Percentiles rank a stretch among this genome's conserved stretches.
Conservation (phyloP, 1,140 invertebrate species). For the Hycleus cichorii region DNA sequence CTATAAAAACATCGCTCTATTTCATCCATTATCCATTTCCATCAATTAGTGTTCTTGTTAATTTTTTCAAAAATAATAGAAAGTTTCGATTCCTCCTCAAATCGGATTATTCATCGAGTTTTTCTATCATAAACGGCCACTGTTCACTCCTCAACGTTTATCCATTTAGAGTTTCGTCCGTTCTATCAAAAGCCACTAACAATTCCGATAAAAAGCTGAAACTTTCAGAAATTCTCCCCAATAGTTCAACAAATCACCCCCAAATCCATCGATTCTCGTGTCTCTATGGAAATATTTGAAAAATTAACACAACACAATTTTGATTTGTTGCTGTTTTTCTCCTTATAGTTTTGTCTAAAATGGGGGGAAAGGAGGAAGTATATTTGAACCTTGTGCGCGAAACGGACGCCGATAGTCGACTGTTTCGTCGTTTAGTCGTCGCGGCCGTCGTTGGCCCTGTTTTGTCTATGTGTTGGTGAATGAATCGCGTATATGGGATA, state of each 20-base stretch:
- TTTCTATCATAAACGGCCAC: background rate
- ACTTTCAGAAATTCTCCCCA: background rate
- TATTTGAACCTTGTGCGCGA: conserved; percentile 8
- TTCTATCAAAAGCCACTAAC: background rate
- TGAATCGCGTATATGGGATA: background rate
- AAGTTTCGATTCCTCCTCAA: background rate
- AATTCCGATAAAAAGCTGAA: background rate
- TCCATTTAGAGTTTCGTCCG: background rate
- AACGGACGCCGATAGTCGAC: conserved; percentile 16
- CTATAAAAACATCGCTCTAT: no score
- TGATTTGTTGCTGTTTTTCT: no score
- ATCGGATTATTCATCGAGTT: background rate
- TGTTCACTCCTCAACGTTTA: background rate
- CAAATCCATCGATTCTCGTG: no score
- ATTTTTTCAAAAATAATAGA: background rate
- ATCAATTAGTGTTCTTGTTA: background rate
- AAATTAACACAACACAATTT: no score
- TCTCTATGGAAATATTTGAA: no score
- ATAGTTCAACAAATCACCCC: background rate
- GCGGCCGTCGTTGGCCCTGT: background rate
- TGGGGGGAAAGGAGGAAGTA: background rate
- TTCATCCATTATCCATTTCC: background rate
- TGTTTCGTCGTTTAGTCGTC: conserved; percentile 7
- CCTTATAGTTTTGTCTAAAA: no score
- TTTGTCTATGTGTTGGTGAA: background rate